Conservation (phyloP, 2,113 vertebrate genomes). For the Cyprinodon variegatus region DNA sequence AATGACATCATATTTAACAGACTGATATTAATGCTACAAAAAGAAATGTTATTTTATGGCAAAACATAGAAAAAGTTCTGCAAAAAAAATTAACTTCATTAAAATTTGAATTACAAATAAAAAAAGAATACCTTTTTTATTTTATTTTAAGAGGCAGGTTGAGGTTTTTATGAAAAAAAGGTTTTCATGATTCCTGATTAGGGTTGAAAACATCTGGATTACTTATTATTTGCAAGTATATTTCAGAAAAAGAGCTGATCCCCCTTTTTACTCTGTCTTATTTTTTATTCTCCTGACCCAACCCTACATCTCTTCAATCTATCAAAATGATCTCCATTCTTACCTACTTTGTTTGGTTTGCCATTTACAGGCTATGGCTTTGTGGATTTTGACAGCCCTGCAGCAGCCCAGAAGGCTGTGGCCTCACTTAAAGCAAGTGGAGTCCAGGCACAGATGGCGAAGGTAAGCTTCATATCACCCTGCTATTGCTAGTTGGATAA, state of each 20-base stretch:
- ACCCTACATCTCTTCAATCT: background rate
- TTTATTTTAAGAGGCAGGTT: conserved; percentile 37
- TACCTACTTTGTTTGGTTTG: conserved; percentile 17
- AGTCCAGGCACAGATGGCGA: conserved; percentile 99
- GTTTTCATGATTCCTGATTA: conserved; percentile 25
- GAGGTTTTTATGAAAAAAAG: conserved; percentile 41
- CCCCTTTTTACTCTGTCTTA: background rate
- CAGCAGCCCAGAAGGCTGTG: conserved; percentile 99
- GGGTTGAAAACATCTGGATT: background rate
- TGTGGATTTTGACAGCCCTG: conserved; percentile 98
- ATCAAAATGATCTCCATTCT: background rate
- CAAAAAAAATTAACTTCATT: conserved; percentile 2
- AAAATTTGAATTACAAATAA: conserved; percentile 29
- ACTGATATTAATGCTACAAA: conserved; percentile 15
- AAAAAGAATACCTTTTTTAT: conserved; percentile 4
- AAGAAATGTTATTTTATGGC: background rate
- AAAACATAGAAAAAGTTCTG: conserved; percentile 4
- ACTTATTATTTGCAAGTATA: background rate
- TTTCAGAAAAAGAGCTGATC: conserved; percentile 11
- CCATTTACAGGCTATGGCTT: conserved; percentile 92
- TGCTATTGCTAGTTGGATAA: conserved; percentile 6
- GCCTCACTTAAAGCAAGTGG: conserved; percentile 97
- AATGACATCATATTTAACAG: conserved; percentile 17
- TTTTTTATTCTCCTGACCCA: background rate
- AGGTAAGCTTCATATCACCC: conserved; percentile 83